Evolutionary conservation across 2,797 vertebrate genomes (phyloP).

Genomic region (Odontamblyopus rebecca): DNA sequence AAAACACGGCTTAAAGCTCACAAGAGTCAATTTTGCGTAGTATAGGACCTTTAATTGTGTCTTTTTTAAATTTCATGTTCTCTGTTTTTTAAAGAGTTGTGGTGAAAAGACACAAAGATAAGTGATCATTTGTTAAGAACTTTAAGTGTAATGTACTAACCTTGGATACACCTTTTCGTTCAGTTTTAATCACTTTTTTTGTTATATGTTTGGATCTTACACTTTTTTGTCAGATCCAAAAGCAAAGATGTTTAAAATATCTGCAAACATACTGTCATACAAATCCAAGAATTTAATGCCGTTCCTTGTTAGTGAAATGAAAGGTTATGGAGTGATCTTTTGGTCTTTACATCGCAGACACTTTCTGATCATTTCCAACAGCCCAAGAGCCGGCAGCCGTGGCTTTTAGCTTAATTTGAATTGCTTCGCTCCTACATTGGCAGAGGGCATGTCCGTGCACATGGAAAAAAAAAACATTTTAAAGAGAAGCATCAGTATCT

Average conservation of each 20-base stretch:
- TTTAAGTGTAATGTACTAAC: neutral
- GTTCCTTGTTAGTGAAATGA: neutral
- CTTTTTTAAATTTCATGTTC: neutral
- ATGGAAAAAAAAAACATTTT: neutral
- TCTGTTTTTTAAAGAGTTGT: neutral
- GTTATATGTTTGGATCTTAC: too few relatives aligned
- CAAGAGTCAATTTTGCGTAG: too few relatives aligned
- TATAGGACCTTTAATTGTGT: too few relatives aligned
- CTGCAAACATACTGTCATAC: too few relatives aligned
- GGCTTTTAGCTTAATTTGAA: neutral
- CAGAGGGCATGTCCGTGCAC: neutral
- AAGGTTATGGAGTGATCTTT: neutral
- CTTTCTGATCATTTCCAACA: neutral
- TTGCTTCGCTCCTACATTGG: neutral
- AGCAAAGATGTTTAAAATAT: too few relatives aligned
- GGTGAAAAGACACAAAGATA: neutral
- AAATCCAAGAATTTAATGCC: too few relatives aligned
- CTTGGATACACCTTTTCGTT: neutral
- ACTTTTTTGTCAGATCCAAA: neutral
- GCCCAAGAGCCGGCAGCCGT: neutral
- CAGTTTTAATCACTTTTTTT: neutral
- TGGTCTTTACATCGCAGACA: neutral
- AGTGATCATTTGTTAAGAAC: neutral
- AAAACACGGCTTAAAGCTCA: too few relatives aligned
- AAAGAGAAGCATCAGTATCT: neutral